Evolutionary conservation across 1,140 invertebrate genomes (phyloP).

Genomic region (Yoshiicerus persimilis): DNA sequence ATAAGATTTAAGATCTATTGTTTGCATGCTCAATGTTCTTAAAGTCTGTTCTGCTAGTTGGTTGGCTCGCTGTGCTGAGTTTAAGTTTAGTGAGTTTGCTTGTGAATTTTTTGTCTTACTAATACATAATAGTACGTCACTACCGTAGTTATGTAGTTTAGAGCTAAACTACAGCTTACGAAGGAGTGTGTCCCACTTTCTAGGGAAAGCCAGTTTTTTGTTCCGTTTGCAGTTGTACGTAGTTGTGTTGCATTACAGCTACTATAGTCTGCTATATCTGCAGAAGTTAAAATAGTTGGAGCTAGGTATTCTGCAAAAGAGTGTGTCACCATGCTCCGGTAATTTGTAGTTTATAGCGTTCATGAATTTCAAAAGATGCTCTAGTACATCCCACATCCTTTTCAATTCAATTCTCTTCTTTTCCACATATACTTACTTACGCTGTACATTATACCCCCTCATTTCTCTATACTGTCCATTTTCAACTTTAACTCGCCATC

Average conservation of each 20-base stretch:
- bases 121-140: background rate
- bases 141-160: background rate
- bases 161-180: background rate
- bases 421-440: background rate
- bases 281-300: background rate
- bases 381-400: slow-evolving; percentile 3
- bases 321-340: background rate
- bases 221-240: background rate
- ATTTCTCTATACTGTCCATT: background rate
- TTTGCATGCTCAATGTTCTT: background rate
- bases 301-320: background rate
- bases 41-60: no score
- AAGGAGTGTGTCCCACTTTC: background rate
- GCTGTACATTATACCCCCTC: background rate
- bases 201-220: background rate
- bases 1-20: background rate
- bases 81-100: background rate
- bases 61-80: background rate
- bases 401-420: background rate
- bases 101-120: background rate
- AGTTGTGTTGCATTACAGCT: background rate
- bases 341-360: background rate
- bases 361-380: slow-evolving; percentile 14
- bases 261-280: background rate
- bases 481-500: background rate